These are phyloP conservation scores for Drosophila subquinaria DNA, from an alignment of 2,888 invertebrate genomes.

Conservation along the genomic window DNA sequence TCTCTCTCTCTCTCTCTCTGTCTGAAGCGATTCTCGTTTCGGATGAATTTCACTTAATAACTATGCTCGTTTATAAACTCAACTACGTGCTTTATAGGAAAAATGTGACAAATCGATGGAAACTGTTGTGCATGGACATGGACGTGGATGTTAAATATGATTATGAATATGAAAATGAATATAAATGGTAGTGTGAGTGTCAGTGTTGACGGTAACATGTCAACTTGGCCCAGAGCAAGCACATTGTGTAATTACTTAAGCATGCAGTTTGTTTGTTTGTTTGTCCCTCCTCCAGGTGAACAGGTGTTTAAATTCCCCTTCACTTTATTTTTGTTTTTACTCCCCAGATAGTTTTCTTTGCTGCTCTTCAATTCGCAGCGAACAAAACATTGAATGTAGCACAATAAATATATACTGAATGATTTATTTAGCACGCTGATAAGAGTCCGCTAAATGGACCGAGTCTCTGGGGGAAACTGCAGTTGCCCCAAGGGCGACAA, in stretches of 20 bases:
- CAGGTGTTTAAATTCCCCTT: conserved; percentile 17
- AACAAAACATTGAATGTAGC: conserved; percentile 34
- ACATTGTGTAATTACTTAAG: conserved; percentile 47
- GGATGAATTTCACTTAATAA: conserved; percentile 28
- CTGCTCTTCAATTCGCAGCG: background rate
- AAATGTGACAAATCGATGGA: conserved; percentile 36
- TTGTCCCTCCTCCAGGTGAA: background rate
- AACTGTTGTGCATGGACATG: conserved; percentile 17
- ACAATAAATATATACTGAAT: conserved; percentile 41
- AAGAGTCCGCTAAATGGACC: conserved; percentile 49
- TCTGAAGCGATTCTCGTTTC: background rate
- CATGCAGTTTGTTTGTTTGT: conserved; percentile 26
- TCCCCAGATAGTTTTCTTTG: background rate
- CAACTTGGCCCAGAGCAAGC: conserved; percentile 8
- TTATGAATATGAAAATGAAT: conserved; percentile 3
- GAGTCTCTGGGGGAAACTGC: conserved; percentile 6
- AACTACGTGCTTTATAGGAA: conserved; percentile 31
- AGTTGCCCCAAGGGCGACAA: conserved; percentile 4
- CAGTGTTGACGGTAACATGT: conserved; percentile 8
- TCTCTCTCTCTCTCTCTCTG: too few relatives aligned
- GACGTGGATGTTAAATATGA: background rate
- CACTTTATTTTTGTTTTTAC: background rate
- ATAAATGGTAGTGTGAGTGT: conserved; percentile 1
- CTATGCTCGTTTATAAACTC: conserved; percentile 4
- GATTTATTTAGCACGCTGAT: conserved; percentile 64